A percentile compares a stretch with the other conserved stretches of the same genome.
Evolutionary conservation across 2,888 invertebrate species (phyloP).

Genomic region (Polyploca ridens): DNA sequence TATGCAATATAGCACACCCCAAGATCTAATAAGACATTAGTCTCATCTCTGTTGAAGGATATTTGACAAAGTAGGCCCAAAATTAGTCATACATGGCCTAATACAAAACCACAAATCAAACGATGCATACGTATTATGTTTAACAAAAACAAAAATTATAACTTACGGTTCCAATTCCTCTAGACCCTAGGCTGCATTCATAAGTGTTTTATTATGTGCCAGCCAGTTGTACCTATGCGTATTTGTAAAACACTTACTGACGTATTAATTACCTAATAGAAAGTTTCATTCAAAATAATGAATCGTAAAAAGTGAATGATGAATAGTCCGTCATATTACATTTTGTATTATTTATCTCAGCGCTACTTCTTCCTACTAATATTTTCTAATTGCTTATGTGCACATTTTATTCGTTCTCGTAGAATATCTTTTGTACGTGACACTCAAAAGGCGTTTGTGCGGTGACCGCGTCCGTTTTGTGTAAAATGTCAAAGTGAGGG

Average conservation of each 20-base stretch:
- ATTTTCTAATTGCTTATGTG: not conserved
- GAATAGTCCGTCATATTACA: not conserved
- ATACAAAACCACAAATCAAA: too few species aligned
- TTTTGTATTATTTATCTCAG: not conserved
- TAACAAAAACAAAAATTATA: not conserved
- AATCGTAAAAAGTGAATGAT: too few species aligned
- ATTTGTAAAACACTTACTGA: not conserved
- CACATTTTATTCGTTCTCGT: constrained; percentile 23
- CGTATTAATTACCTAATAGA: too few species aligned
- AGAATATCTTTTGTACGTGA: constrained; percentile 38
- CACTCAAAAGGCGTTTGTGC: constrained; percentile 64
- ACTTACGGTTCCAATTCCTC: not conserved
- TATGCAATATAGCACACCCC: too few species aligned
- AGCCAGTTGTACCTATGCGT: not conserved
- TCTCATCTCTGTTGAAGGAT: too few species aligned
- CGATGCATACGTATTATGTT: too few species aligned
- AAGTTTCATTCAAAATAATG: too few species aligned
- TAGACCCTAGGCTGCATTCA: not conserved
- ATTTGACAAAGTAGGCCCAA: too few species aligned
- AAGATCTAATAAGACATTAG: too few species aligned
- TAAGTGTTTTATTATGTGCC: not conserved
- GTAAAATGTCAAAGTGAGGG: constrained; percentile 77
- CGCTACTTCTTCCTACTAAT: not conserved
- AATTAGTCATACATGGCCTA: too few species aligned
- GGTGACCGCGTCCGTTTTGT: constrained; percentile 69